Conservation (phyloP, 2,113 vertebrate species). For the Fukomys damarensis region DNA sequence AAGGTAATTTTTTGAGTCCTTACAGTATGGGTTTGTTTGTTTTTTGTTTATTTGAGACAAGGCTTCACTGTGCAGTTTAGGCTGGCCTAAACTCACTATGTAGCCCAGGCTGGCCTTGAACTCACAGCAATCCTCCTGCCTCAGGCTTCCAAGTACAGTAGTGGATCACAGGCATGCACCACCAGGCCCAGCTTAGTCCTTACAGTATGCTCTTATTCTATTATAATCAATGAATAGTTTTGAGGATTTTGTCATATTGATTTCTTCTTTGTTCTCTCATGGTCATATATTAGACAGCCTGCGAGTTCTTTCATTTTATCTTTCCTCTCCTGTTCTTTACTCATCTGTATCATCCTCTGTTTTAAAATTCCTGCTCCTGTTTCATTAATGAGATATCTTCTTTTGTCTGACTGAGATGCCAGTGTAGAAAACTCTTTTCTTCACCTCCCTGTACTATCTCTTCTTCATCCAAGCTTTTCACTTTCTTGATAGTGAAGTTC, state of each 20-base stretch:
- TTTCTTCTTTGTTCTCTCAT: not conserved
- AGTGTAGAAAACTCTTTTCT: not conserved
- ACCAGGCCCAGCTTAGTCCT: not conserved
- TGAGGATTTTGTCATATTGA: not conserved
- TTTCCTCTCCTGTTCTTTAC: not conserved
- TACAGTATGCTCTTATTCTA: not conserved
- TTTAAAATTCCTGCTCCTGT: not conserved
- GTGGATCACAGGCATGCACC: not conserved
- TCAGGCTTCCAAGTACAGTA: not conserved
- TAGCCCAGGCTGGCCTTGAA: not conserved
- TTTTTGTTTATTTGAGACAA: not conserved
- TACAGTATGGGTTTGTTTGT: not conserved
- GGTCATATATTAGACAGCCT: not conserved
- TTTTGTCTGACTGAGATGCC: not conserved
- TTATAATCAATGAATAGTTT: not conserved
- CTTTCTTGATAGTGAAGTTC: not conserved
- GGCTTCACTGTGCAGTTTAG: not conserved
- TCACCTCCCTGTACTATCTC: not conserved
- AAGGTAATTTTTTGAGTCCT: not conserved
- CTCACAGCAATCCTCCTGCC: not conserved
- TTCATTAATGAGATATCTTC: not conserved
- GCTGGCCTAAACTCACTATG: not conserved
- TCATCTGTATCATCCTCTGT: not conserved
- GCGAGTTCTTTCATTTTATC: not conserved
- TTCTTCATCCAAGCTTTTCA: not conserved